Base-by-base conservation (phyloP, 2,113 vertebrate species). In the Ardeotis arabs region DNA sequence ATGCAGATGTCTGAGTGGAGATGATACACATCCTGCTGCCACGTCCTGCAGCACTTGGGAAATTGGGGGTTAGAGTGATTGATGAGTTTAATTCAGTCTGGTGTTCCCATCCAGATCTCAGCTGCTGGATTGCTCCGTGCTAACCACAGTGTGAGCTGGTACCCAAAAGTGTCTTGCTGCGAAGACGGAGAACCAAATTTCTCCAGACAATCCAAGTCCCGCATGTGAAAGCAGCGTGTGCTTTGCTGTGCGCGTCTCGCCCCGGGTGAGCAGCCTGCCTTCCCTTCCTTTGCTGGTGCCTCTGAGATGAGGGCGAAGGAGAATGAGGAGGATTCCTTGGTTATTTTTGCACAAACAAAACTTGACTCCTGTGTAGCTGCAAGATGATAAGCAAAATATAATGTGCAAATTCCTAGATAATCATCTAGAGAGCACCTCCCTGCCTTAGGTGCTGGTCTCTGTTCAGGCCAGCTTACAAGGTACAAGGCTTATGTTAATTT, bases 301-400 rank as follows among this genome's bases (percentile, higher is more conserved):
- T 81, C 50, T 3, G 6, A 28, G 11, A 21, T 0, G 0, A 20
- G 25, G 35, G 24, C 0, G 2, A 80, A 35, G 44, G 63, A 52
- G 60, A 45, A 67, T 41, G 68, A 53, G 23, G 25, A 28, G 66
- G 52, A 72, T 18, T 41, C 47, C 64, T 75, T 6, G 1, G 56
- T 67, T 75, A 59, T 37, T 84, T 87, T 79, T 59, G 41, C 59
- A 90, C 63, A 45, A 62, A 23, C 37, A 25, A 31, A 77, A 67
- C 68, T 66, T 31, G 80, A 11, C 78, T 86, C 12, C 35, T 60
- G 66, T 33, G 55, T 33, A 78, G 64, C 75, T 90, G 62, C 39
- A 28, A 45, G 70, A 4, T 83, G 82, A 90, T 64, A 63, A 92
- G 44, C 59, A 29, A 24, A 29, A 60, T 64, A 13, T 53, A n/a